Evolutionary conservation across 1,140 invertebrate species (phyloP).

Genomic region (Megalopta genalis): DNA sequence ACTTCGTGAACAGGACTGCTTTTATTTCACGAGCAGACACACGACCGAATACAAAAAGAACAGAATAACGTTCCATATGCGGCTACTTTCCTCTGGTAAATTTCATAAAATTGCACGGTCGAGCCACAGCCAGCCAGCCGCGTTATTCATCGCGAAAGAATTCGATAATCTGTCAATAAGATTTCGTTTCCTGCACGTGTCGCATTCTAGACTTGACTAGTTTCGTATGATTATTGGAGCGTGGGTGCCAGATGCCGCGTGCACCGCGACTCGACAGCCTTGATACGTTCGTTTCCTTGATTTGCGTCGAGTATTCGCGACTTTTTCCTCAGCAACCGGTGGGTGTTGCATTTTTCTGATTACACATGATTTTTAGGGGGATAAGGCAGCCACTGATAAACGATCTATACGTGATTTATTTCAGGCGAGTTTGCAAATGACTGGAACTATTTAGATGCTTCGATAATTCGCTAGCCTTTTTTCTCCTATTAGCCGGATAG

Average conservation of each 20-base stretch:
- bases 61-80: no score
- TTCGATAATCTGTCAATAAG: conserved; percentile 14
- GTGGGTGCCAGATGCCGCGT: background rate
- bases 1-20: no score
- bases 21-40: no score
- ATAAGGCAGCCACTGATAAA: no score
- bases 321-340: background rate
- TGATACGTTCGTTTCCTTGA: background rate
- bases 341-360: background rate
- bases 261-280: background rate
- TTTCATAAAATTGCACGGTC: background rate
- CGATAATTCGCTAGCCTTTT: no score
- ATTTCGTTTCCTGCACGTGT: background rate
- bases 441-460: no score
- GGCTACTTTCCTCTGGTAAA: no score
- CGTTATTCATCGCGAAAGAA: conserved; percentile 2
- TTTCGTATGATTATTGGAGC: background rate
- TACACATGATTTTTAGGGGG: background rate
- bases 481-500: no score
- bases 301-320: background rate
- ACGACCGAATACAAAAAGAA: no score
- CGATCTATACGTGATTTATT: no score
- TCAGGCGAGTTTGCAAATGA: no score
- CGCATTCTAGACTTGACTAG: background rate
- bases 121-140: background rate